phyloP scores from a whole-genome alignment of 2,113 vertebrate genomes.

The Agelaius phoeniceus region DNA sequence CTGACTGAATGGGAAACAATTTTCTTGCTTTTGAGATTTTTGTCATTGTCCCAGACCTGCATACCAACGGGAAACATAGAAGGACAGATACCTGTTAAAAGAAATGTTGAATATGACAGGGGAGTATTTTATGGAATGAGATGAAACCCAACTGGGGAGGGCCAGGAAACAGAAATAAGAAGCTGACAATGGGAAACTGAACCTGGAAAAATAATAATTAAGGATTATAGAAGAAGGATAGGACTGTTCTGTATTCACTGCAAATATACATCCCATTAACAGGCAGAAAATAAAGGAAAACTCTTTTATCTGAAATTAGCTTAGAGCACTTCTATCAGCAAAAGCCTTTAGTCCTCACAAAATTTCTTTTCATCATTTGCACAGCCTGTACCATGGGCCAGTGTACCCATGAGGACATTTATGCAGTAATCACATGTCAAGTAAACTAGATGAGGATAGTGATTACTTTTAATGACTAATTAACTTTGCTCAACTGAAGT shows the following conservation, averaged over 20 bases:
- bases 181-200: not conserved
- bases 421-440: not conserved
- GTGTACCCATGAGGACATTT: not conserved
- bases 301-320: not conserved
- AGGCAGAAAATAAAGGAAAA: not conserved
- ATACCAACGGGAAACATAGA: not conserved
- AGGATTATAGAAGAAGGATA: not conserved
- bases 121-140: not conserved
- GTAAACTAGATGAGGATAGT: not conserved
- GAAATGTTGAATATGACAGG: not conserved
- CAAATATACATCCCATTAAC: not conserved
- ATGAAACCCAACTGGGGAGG: not conserved
- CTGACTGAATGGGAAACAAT: not conserved
- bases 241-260: not conserved
- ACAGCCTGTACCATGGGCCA: not conserved
- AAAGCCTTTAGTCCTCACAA: not conserved
- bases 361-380: not conserved
- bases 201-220: not conserved
- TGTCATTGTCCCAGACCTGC: not conserved
- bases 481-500: not conserved
- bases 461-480: not conserved
- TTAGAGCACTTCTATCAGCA: not conserved
- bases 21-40: not conserved
- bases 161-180: not conserved
- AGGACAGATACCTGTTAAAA: not conserved